Percentiles rank a stretch among this genome's conserved stretches.
Evolutionary conservation across 2,888 invertebrate genomes (phyloP).

Genomic region (Buathra laborator): DNA sequence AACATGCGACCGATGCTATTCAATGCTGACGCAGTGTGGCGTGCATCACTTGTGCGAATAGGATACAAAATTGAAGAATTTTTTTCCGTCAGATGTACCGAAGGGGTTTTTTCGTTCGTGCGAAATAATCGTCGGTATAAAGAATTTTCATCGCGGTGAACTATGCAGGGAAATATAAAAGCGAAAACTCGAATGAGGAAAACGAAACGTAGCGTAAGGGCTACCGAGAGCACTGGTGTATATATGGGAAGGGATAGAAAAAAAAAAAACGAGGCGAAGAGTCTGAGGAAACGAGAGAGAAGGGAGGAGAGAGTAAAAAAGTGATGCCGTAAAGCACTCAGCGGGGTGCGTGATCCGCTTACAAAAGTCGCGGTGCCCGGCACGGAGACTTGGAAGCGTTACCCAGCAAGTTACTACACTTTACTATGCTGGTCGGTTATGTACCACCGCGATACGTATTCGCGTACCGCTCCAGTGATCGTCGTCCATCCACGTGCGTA

Average conservation of each 20-base stretch:
- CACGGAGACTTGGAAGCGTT: slow-evolving; percentile 16
- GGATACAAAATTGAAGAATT: background rate
- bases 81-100: slow-evolving; percentile 19
- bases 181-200: slow-evolving; percentile 1
- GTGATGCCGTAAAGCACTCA: slow-evolving; percentile 84
- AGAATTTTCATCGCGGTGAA: slow-evolving; percentile 24
- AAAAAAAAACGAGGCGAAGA: slow-evolving; percentile 33
- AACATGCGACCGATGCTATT: background rate
- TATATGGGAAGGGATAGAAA: slow-evolving; percentile 9
- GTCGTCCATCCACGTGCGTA: slow-evolving; percentile 48
- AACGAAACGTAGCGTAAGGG: slow-evolving; percentile 21
- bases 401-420: slow-evolving; percentile 48
- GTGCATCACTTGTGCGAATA: background rate
- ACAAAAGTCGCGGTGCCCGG: slow-evolving; percentile 76
- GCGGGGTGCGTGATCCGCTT: slow-evolving; percentile 84
- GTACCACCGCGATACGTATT: slow-evolving; percentile 35
- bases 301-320: slow-evolving; percentile 76
- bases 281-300: slow-evolving; percentile 58
- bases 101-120: slow-evolving; percentile 38
- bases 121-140: slow-evolving; percentile 38
- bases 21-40: background rate
- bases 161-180: slow-evolving; percentile 35
- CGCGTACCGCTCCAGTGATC: slow-evolving; percentile 40
- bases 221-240: slow-evolving; percentile 10
- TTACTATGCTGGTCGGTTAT: slow-evolving; percentile 41